These are phyloP conservation scores for Neotoma lepida DNA, from an alignment of 2,113 vertebrate species.

Conservation along the genomic window DNA sequence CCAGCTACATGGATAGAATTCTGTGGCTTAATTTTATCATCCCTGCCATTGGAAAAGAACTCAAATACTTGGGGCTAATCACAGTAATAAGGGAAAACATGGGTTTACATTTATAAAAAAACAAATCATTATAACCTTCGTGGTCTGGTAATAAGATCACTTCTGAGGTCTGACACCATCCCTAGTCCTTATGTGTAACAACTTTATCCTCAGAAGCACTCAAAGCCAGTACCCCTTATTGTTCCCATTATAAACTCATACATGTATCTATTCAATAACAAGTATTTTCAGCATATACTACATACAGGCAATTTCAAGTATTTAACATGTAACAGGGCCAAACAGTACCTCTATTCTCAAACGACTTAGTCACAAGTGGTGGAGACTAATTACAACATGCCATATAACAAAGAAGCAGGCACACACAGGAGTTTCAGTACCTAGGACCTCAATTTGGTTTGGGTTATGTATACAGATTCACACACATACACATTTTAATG, in stretches of 20 bases:
- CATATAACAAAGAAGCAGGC: not conserved
- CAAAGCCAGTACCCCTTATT: not conserved
- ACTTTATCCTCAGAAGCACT: conserved; percentile 45
- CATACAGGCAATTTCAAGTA: not conserved
- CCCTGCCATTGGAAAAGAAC: not conserved
- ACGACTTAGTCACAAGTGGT: not conserved
- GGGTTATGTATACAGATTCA: not conserved
- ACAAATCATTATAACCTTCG: not conserved
- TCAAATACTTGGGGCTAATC: conserved; percentile 35
- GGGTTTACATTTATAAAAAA: not conserved
- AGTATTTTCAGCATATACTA: conserved; percentile 43
- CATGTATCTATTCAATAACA: conserved; percentile 27
- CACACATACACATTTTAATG: not conserved
- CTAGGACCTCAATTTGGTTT: not conserved
- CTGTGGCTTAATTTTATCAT: conserved; percentile 17
- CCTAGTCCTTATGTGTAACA: not conserved
- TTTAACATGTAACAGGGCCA: not conserved
- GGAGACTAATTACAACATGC: not conserved
- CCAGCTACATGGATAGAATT: not conserved
- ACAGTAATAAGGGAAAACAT: not conserved
- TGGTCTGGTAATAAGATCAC: conserved; percentile 2
- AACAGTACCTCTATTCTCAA: not conserved
- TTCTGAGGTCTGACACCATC: not conserved
- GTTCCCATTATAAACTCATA: conserved; percentile 23
- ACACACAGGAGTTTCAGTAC: not conserved